Conservation (phyloP, 2,113 vertebrate species). For the Pygathrix nemaeus region DNA sequence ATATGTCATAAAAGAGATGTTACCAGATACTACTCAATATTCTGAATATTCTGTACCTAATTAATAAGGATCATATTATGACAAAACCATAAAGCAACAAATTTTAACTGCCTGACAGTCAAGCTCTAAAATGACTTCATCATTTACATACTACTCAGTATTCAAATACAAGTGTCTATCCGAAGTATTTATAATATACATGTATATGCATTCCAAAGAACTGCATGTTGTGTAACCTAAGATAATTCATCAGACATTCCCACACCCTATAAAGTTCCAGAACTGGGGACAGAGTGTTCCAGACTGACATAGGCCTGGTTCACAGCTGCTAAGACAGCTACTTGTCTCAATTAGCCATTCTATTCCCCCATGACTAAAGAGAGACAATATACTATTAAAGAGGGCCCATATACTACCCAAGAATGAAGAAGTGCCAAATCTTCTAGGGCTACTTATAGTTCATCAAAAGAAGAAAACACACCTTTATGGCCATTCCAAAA, state of each 20-base stretch:
- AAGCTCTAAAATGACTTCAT: constrained; percentile 9
- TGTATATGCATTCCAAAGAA: not conserved
- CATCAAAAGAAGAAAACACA: constrained; percentile 52
- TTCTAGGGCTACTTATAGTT: constrained; percentile 26
- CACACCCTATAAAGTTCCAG: constrained; percentile 13
- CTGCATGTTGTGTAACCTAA: constrained; percentile 20
- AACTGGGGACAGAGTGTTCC: constrained; percentile 44
- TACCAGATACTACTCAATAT: not conserved
- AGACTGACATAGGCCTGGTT: not conserved
- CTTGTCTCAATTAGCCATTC: not conserved
- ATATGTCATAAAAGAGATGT: constrained; percentile 16
- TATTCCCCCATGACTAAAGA: not conserved
- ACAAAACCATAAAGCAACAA: constrained; percentile 33
- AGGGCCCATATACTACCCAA: not conserved
- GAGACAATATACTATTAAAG: not conserved
- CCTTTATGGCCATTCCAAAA: constrained; percentile 37
- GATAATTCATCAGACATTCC: constrained; percentile 15
- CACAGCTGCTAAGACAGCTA: constrained; percentile 14
- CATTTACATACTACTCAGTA: not conserved
- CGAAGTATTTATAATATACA: not conserved
- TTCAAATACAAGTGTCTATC: not conserved
- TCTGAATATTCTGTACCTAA: constrained; percentile 13
- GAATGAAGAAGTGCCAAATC: constrained; percentile 15
- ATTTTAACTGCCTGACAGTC: not conserved
- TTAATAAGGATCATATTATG: not conserved